Conservation (phyloP, 2,888 invertebrate genomes). For the Drosophila colorata region DNA sequence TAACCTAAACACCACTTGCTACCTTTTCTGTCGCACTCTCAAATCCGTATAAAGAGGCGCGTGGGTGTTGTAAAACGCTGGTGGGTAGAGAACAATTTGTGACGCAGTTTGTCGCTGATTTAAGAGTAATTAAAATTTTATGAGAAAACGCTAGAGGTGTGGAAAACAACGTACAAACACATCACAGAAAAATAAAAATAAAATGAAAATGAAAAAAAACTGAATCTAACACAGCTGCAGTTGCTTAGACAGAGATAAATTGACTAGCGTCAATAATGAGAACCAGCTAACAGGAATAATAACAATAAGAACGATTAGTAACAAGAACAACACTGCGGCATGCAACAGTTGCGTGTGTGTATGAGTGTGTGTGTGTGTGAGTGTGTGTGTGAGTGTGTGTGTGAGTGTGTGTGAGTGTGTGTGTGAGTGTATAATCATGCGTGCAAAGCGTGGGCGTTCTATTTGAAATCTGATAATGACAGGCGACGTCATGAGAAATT, state of each 20-base stretch:
- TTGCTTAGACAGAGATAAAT: conserved; percentile 20
- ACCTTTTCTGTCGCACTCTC: neutral
- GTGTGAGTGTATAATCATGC: neutral
- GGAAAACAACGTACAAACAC: conserved; percentile 4
- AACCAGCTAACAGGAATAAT: conserved; percentile 26
- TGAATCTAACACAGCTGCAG: neutral
- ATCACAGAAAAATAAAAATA: neutral
- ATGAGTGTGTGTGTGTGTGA: neutral
- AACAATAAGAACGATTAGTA: conserved; percentile 48
- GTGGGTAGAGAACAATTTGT: conserved; percentile 9
- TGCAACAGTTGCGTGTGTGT: conserved; percentile 64
- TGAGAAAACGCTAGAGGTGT: conserved; percentile 39
- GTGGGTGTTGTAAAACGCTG: conserved; percentile 12
- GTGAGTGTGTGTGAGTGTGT: conserved; percentile 1
- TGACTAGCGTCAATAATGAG: conserved; percentile 24
- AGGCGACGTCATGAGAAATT: conserved; percentile 30
- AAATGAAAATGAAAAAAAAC: conserved; percentile 1
- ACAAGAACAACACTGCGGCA: conserved; percentile 41
- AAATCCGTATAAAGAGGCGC: neutral
- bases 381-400: neutral
- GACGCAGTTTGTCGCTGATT: conserved; percentile 29
- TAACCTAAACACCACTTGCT: neutral
- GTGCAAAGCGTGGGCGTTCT: conserved; percentile 17
- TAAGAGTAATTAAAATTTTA: conserved; percentile 55
- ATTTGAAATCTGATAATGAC: conserved; percentile 33